Base-by-base conservation (phyloP, 2,797 vertebrate species). In the Loris lydekkerianus region DNA sequence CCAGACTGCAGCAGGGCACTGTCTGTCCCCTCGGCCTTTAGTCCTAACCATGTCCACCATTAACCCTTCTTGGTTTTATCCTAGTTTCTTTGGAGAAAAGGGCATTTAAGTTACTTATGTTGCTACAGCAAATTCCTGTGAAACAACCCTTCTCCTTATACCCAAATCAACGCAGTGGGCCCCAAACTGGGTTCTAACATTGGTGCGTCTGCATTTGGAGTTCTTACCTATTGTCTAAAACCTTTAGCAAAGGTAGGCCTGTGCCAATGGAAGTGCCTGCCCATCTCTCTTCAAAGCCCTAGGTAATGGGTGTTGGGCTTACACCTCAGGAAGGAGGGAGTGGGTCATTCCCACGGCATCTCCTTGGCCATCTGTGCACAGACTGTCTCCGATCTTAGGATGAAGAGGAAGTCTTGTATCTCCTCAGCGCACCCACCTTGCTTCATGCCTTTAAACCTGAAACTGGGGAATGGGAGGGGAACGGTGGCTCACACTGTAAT, bases 31-130 rank as follows among this genome's bases (percentile, higher is more conserved):
- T 20, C 6, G 78, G 75, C 72, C 76, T 37, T 61, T 70, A 53
- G 65, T 49, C 43, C 92, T 95, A 90, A 89, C 0, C 2, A 75
- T 88, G 56, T n/a, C 95, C 34, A 53, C 77, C 20, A 29, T 96
- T 96, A 97, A 95, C 83, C 72, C 86, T 97, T 96, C 91, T 72
- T 70, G 63, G 81, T 23, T 89, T 96, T 63, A 60, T 58, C 85
- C 56, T 69, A 14, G n/a, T 80, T 91, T 87, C 40, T 85, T 88
- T 89, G 49, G 37, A 27, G 61, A 85, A 93, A 81, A 78, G 37
- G 40, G 7, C 17, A 27, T 78, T 94, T 73, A 58, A 72, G 37
- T 93, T 83, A 63, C 25, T 87, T 34, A 15, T 5, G 25, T 89
- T 92, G 58, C 91, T 81, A 65, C 8, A 91, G 72, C 65, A 81